These are phyloP conservation scores for Eupithecia exiguata DNA, from an alignment of 2,888 invertebrate genomes.

Conservation along the genomic window DNA sequence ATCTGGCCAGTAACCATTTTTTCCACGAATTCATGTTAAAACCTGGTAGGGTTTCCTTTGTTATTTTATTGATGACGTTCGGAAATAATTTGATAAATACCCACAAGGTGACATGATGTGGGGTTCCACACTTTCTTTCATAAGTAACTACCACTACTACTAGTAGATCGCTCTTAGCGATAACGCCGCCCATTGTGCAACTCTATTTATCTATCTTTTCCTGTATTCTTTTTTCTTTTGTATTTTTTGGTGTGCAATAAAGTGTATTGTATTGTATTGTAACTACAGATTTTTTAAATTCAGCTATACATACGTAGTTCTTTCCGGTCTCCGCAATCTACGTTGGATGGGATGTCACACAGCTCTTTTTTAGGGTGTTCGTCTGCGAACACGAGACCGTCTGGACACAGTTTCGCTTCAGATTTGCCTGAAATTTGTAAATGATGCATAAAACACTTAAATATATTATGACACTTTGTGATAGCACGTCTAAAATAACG, in stretches of 20 bases:
- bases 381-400: conserved; percentile 90
- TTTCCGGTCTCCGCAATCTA: conserved; percentile 89
- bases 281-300: background rate
- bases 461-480: no score
- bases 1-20: background rate
- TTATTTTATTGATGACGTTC: no score
- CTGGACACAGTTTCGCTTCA: conserved; percentile 88
- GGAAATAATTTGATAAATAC: no score
- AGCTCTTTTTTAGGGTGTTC: conserved; percentile 88
- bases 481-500: no score
- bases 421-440: conserved; percentile 71
- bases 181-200: no score
- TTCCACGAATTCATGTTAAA: background rate
- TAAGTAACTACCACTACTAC: no score
- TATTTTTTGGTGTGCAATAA: no score
- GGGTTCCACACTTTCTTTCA: background rate
- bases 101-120: no score
- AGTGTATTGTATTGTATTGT: no score
- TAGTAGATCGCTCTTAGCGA: no score
- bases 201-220: no score
- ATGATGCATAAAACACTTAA: background rate
- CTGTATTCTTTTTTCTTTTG: no score
- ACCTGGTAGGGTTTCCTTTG: background rate
- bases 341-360: conserved; percentile 90
- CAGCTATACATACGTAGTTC: conserved; percentile 87